Base-by-base conservation (phyloP, 2,113 vertebrate genomes). In the Notothenia coriiceps region DNA sequence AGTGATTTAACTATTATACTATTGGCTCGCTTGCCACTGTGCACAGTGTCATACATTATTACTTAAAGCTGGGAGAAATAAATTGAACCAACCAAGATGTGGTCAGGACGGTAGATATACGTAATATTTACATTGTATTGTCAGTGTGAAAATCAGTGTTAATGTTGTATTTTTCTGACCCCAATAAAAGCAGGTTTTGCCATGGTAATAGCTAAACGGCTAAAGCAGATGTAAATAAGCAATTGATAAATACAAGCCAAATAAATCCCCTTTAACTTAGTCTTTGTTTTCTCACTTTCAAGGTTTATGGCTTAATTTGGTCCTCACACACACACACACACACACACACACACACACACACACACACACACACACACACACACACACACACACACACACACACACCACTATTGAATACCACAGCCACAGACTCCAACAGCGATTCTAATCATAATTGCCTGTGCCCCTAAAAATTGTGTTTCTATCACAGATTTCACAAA, bases 401-500 rank as follows among this genome's bases (percentile, higher is more conserved):
- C 12, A 1, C 2, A 22, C 9, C 2, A 51, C 9, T 8, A 52
- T 10, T 18, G 13, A 74, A 57, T 11, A 65, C 25, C 40, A 22
- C 77, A 70, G 77, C 86, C 66, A 60, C 66, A 44, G 47, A 57
- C 55, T 75, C 20, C 54, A 66, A 33, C 54, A 83, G 75, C 22
- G 8, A 86, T 86, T 85, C 18, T 47, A 40, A 84, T 86, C 80
- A 73, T 74, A 87, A 88, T 80, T 80, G 81, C 76, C 33, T 29
- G 6, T 56, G 61, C 74, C 68, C 35, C 56, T 18, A 78, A 86
- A 88, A 84, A 79, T 76, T 47, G 63, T n/a, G 5, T 87, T 86
- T 90, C 78, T 86, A 85, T 88, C 88, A 65, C 74, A 74, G 57
- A 77, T 67, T 79, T 79, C 74, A 74, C 67, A 76, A 65, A 81